Base-by-base conservation (phyloP, 2,113 vertebrate genomes). In the Cyprinus carpio region DNA sequence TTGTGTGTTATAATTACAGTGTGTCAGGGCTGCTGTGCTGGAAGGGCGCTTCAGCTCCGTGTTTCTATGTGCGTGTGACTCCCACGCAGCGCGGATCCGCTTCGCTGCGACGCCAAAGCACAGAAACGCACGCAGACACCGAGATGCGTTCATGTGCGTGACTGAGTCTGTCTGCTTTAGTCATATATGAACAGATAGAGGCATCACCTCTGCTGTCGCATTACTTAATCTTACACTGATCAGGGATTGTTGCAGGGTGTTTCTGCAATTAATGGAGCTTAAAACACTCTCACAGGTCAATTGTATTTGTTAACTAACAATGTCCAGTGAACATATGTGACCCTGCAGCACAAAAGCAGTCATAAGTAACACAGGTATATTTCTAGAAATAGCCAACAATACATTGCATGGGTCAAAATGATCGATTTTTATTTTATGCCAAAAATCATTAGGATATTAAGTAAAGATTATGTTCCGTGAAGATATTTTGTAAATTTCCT, bases 11-110 rank as follows among this genome's bases (percentile, higher is more conserved):
- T 77, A 34, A 77, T 58, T 20, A 77, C 6, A 25, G 43, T 77
- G 4, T 67, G 64, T 43, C 31, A 51, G 67, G 62, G 75, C 25
- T 69, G 71, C 67, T 83, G 82, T 76, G 84, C 72, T 75, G 72
- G 25, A 16, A 60, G 71, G 34, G 79, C 87, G 60, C 65, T 34
- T 81, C 43, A 62, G 81, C 58, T 65, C 76, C 37, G 82, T 37
- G 65, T 88, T 85, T 83, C 75, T 67, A 46, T 81, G 79, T 81
- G 79, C 79, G 79, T 9, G 60, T 31, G 79, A 86, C 84, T 84
- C 87, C 84, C 85, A 86, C 87, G 85, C 87, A 86, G 58, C 82
- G 67, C 67, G 67, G 29, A 18, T 62, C 60, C 31, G 83, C 77
- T 58, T 77, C 81, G 82, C 58, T 81, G 84, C 84, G 84, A 76